Conservation (phyloP, 92 coral and sea anemone genomes). For the Paramuricea clavata region DNA sequence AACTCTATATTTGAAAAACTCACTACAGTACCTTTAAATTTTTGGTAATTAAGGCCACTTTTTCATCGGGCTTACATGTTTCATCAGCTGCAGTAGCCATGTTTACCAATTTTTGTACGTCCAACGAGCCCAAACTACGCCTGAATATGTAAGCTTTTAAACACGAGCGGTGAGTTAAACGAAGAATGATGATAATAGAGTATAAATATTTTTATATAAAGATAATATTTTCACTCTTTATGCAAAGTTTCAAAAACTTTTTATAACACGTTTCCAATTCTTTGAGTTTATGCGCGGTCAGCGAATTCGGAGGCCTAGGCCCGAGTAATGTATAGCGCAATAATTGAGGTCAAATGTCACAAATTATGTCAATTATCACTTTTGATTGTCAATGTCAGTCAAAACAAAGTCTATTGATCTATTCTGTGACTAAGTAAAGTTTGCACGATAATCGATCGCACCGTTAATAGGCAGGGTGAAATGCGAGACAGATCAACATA, state of each 20-base stretch:
- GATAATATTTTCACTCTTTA: not conserved
- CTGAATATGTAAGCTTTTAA: not conserved
- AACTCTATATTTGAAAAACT: not conserved
- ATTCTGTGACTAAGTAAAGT: no score
- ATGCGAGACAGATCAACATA: no score
- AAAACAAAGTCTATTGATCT: no score
- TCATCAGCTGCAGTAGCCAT: conserved; percentile 37
- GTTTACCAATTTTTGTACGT: not conserved
- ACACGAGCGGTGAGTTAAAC: not conserved
- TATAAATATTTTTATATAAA: not conserved
- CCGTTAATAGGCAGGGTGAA: no score
- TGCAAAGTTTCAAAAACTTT: not conserved
- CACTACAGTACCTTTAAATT: conserved; percentile 81
- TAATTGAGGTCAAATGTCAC: conserved; percentile 1
- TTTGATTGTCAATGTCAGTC: no score
- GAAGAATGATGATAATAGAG: conserved; percentile 26
- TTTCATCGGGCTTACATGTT: conserved; percentile 75
- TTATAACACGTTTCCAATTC: not conserved
- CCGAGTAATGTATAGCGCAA: not conserved
- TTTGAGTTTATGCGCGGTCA: not conserved
- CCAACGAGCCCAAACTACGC: conserved; percentile 6
- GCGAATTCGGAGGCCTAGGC: not conserved
- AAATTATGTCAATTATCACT: not conserved
- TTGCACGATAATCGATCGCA: no score
- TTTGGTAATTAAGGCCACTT: conserved; percentile 80